These are phyloP conservation scores for Drosophila yooni DNA, from an alignment of 2,888 invertebrate genomes.

Conservation along the genomic window DNA sequence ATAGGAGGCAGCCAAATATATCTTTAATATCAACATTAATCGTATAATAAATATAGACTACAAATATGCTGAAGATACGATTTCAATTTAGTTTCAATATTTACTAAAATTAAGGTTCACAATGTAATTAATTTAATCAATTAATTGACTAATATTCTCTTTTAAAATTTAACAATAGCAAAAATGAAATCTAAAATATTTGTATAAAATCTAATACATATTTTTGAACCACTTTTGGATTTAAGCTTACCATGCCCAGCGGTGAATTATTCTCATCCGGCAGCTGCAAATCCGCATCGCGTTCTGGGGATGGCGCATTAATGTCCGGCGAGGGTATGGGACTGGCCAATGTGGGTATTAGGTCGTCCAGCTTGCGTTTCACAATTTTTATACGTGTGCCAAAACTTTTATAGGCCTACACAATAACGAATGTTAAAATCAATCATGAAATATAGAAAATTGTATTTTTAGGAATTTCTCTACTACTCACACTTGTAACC, in stretches of 20 bases:
- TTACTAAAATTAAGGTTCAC: background rate
- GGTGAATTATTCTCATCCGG: constrained; percentile 86
- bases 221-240: background rate
- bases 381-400: constrained; percentile 94
- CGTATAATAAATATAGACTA: background rate
- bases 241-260: constrained; percentile 66
- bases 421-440: background rate
- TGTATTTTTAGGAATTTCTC: rapidly evolving
- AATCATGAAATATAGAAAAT: background rate
- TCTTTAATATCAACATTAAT: constrained; percentile 19
- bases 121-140: background rate
- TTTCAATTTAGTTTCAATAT: background rate
- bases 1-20: constrained; percentile 18
- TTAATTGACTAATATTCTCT: background rate
- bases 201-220: background rate
- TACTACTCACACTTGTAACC: constrained; percentile 94
- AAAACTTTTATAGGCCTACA: constrained; percentile 97
- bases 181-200: background rate
- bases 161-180: background rate
- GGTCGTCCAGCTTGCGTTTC: constrained; percentile 93
- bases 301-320: constrained; percentile 91
- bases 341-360: constrained; percentile 89
- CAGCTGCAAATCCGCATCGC: constrained; percentile 92
- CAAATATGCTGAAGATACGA: background rate
- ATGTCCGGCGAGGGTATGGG: constrained; percentile 88